Evolutionary conservation across 2,113 vertebrate species (phyloP), one percentile per base, ranked within the genome.

Genomic region (Corythornis madagascariensis): DNA sequence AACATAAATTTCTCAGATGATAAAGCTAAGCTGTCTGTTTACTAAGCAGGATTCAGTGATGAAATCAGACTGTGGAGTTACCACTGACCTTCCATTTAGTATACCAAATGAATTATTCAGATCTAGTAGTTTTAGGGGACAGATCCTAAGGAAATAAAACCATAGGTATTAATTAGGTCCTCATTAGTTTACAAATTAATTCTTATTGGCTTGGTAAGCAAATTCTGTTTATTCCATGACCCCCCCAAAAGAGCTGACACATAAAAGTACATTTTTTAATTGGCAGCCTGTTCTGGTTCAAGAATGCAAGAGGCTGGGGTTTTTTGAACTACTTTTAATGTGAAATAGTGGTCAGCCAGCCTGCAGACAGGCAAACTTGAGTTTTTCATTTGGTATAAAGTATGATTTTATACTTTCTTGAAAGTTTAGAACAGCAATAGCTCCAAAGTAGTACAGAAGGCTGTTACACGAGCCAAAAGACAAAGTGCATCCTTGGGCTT

Each of bases 401-500:
- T 31, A 33, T 38, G 38, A 50, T 76, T 69, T 83, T 17, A 11
- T 81, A 48, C 40, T 86, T 70, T 73, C 92, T 25, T 76, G 76
- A 75, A 52, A 63, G 47, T 66, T 86, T 61, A 74, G 50, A 66
- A 70, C 72, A 67, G 66, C 19, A 11, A 35, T 52, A 67, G 59
- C 87, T 86, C 77, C 71, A 69, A 56, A 80, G 85, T 24, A 83
- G 53, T 48, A 72, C 71, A 78, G 38, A 72, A 47, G n/a, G 50
- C 53, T 59, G 74, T 73, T 69, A 47, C 45, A 56, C 74, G 38
- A 73, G 56, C 74, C 75, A 75, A 89, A 92, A 87, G 50, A 75
- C 42, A 67, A 76, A 91, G 87, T 93, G 77, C 61, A 83, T 75
- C 83, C n/a, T 83, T 91, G 64, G 80, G 83, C 66, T 93, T 72